Base-by-base conservation (phyloP, 2,113 vertebrate species). In the Prionailurus viverrinus region DNA sequence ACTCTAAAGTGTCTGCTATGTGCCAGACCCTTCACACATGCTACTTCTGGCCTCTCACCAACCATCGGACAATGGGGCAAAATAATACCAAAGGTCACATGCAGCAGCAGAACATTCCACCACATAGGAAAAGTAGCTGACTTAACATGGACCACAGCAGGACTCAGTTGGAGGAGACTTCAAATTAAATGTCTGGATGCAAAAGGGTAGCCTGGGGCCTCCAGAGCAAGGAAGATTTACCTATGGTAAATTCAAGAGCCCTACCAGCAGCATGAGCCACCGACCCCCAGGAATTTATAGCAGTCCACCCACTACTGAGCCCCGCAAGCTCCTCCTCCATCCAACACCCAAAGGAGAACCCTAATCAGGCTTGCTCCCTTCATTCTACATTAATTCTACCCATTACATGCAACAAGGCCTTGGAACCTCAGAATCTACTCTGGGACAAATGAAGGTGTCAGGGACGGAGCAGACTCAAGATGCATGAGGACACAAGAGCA, bases 301-400 rank as follows among this genome's bases (percentile, higher is more conserved):
- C 10, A 9, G 19, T 7, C 41, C 0, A 68, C 0, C 29, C 15
- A 16, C 4, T 9, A 16, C 27, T 23, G 15, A 6, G 29, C 41
- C 65, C 85, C 23, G 4, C 0, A 15, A 66, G 5, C 10, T 3
- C 16, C 58, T 19, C 27, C 58, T 14, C 27, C 7, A 45, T 16
- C 10, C 33, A 4, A 23, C 6, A 89, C 1, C 18, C 61, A 73
- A 68, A 41, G 31, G 36, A 63, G 7, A 81, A 27, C 39, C 48
- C 6, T 3, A 53, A 23, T 29, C 45, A 39, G 16, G 25, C 15
- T 3, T 14, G 2, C 11, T 76, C 41, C 23, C 80, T 76, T 31
- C 8, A 2, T n/a, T 45, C 51, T 58, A 4, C 33, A 65, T 65
- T 7, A 68, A 83, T 51, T 51, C 87, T 79, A 71, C 55, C 89